Evolutionary conservation across 2,797 vertebrate species (phyloP).

Genomic region (Galago senegalensis): DNA sequence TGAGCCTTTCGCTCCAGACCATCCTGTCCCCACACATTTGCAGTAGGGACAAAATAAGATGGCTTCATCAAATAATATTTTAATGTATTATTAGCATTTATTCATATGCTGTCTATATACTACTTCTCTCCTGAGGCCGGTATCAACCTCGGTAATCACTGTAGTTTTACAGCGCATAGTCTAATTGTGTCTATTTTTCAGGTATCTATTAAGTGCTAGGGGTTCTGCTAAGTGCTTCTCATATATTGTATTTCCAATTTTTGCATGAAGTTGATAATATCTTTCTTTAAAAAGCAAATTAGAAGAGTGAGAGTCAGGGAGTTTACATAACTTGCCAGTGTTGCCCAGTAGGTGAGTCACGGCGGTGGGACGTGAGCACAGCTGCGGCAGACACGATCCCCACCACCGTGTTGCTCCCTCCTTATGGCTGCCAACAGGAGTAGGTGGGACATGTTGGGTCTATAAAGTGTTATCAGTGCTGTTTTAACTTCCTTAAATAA

Average conservation of each 20-base stretch:
- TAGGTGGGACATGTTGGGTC: background rate
- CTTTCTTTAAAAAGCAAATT: background rate
- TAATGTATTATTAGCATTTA: background rate
- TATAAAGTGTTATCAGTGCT: background rate
- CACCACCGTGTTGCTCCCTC: fast-evolving
- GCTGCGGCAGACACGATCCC: no score
- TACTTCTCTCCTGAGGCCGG: background rate
- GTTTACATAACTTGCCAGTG: no score
- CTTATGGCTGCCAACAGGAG: background rate
- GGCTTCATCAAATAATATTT: no score
- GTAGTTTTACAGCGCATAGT: background rate
- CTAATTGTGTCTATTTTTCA: background rate
- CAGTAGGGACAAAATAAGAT: background rate
- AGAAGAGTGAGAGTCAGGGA: background rate
- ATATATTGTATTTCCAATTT: background rate
- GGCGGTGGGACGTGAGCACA: fast-evolving
- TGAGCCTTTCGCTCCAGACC: background rate
- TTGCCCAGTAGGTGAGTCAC: no score
- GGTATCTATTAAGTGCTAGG: background rate
- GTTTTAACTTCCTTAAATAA: background rate
- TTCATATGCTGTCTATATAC: background rate
- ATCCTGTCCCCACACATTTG: background rate
- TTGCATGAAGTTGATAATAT: background rate
- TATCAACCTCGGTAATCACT: background rate
- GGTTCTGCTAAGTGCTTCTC: background rate